Conservation (phyloP, 2,797 vertebrate genomes). For the Artibeus jamaicensis region DNA sequence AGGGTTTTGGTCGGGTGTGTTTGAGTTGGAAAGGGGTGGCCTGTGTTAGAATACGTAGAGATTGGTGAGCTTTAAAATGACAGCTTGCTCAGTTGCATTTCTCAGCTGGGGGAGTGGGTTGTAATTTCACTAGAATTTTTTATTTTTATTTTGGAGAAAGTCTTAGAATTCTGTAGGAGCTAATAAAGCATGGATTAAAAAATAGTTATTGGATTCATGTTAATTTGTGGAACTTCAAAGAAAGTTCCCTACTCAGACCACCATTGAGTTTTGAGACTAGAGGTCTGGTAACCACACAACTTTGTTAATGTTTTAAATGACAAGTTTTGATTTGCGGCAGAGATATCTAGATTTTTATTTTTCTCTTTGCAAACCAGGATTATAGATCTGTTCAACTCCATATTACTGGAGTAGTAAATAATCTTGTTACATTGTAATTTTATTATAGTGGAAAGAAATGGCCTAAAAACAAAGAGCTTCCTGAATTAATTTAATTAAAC, state of each 20-base stretch:
- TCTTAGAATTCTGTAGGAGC: background rate
- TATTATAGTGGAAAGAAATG: background rate
- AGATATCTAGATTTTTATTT: conserved; percentile 17
- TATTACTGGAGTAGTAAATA: background rate
- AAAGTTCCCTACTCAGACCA: background rate
- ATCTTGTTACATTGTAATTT: background rate
- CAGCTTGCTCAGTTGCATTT: background rate
- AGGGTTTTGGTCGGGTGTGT: background rate
- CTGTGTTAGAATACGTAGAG: background rate
- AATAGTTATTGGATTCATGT: background rate
- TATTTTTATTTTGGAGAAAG: conserved; percentile 8
- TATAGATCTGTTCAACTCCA: background rate
- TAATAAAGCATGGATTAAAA: background rate
- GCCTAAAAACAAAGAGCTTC: background rate
- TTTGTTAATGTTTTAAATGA: conserved; percentile 33
- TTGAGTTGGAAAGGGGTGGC: background rate
- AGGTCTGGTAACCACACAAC: background rate
- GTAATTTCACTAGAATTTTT: background rate
- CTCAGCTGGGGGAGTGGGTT: background rate
- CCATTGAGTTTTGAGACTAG: background rate
- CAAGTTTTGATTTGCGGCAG: background rate
- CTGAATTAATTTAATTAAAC: background rate
- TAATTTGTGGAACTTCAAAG: background rate
- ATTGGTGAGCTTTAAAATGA: conserved; percentile 24
- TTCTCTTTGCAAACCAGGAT: background rate